Evolutionary conservation across 2,797 vertebrate genomes (phyloP).

Genomic region (Thamnophis elegans): DNA sequence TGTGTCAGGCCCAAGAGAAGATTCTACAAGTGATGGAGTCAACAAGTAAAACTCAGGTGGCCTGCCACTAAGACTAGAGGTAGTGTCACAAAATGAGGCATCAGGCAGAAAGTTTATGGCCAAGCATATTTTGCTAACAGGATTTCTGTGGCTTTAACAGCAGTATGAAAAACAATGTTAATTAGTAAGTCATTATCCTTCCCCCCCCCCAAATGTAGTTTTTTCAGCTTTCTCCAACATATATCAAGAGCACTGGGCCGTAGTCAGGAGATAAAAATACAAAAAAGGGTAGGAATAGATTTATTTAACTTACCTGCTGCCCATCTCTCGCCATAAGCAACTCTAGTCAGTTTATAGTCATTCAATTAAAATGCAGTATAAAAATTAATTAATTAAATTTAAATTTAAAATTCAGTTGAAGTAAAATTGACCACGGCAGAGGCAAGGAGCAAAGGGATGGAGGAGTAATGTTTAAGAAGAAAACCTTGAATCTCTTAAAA

Average conservation of each 20-base stretch:
- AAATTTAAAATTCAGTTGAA: background rate
- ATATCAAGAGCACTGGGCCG: background rate
- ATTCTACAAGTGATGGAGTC: background rate
- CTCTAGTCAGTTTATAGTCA: background rate
- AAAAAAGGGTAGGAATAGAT: background rate
- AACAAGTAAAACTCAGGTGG: background rate
- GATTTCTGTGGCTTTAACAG: background rate
- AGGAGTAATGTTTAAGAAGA: background rate
- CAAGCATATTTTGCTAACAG: background rate
- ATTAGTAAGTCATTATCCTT: background rate
- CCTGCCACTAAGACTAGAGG: background rate
- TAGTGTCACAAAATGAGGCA: background rate
- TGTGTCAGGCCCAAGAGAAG: background rate
- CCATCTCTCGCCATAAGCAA: background rate
- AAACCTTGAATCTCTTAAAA: background rate
- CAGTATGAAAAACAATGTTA: background rate
- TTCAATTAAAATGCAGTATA: background rate
- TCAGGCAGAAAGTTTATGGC: background rate
- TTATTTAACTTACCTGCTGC: background rate
- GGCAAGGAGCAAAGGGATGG: rapidly evolving
- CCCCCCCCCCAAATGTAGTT: background rate
- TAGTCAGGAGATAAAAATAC: background rate
- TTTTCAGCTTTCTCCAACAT: background rate
- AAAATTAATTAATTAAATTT: background rate
- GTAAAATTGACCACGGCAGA: background rate